Conservation (phyloP, 2,888 invertebrate species). For the Phortica okadai region DNA sequence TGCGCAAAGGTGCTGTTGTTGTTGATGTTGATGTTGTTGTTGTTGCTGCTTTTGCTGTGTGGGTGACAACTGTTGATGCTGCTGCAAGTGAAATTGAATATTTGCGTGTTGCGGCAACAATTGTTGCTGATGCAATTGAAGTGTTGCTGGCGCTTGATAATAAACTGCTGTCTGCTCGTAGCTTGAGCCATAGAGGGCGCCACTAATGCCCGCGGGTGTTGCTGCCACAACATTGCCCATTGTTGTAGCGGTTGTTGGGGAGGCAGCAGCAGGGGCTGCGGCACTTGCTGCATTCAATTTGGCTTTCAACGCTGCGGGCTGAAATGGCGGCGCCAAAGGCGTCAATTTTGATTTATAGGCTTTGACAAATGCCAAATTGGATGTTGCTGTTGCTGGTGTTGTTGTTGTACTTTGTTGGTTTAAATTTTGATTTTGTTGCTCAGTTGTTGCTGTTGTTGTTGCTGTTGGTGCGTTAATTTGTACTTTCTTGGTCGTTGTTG, state of each 20-base stretch:
- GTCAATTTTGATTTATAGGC: slow-evolving; percentile 71
- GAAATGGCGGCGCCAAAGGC: slow-evolving; percentile 70
- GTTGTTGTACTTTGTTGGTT: slow-evolving; percentile 27
- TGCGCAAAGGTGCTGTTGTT: slow-evolving; percentile 57
- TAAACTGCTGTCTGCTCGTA: slow-evolving; percentile 69
- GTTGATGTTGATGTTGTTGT: slow-evolving; percentile 50
- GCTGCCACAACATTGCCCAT: slow-evolving; percentile 19
- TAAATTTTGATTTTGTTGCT: slow-evolving; percentile 4
- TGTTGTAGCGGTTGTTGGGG: slow-evolving; percentile 36
- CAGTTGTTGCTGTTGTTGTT: slow-evolving; percentile 30
- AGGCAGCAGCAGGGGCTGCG: neutral
- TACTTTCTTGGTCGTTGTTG: slow-evolving; percentile 24
- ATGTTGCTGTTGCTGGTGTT: slow-evolving; percentile 35
- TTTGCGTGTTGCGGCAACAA: slow-evolving; percentile 44
- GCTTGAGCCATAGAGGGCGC: slow-evolving; percentile 52
- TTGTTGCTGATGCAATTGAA: slow-evolving; percentile 46
- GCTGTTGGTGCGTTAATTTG: slow-evolving; percentile 28
- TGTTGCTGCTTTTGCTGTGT: slow-evolving; percentile 44
- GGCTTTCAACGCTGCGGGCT: slow-evolving; percentile 61
- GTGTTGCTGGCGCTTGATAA: slow-evolving; percentile 54
- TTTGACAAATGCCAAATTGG: slow-evolving; percentile 50
- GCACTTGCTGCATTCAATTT: slow-evolving; percentile 44
- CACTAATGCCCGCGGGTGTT: slow-evolving; percentile 36
- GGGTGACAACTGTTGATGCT: slow-evolving; percentile 43
- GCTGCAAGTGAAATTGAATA: slow-evolving; percentile 47